These are phyloP conservation scores for Steinernema carpocapsae DNA, from an alignment of 2,888 invertebrate species.

Conservation along the genomic window DNA sequence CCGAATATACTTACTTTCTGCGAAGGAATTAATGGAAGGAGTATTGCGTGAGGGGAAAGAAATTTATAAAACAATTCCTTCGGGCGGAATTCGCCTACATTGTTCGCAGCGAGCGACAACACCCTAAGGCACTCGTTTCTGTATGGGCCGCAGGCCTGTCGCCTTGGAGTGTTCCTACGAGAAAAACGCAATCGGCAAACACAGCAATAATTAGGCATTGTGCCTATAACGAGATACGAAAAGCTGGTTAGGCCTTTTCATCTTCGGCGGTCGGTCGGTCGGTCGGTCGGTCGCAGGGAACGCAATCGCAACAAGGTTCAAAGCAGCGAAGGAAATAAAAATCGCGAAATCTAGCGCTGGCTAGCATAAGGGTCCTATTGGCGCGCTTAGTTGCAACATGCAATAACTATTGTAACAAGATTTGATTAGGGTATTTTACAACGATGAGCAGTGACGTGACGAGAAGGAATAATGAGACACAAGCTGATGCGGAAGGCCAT, in stretches of 20 bases:
- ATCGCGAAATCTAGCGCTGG: slow-evolving; percentile 22
- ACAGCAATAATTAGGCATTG: not conserved
- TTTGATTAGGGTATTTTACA: slow-evolving; percentile 30
- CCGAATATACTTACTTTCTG: slow-evolving; percentile 30
- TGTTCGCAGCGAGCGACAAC: no score
- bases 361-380: not conserved
- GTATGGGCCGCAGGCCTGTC: no score
- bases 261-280: slow-evolving; percentile 4
- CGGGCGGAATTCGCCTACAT: slow-evolving; percentile 1
- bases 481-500: slow-evolving; percentile 31
- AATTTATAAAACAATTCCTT: slow-evolving; percentile 12
- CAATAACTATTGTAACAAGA: slow-evolving; percentile 30
- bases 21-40: slow-evolving; percentile 29
- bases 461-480: slow-evolving; percentile 33
- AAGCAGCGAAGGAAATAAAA: not conserved
- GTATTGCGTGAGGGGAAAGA: slow-evolving; percentile 13
- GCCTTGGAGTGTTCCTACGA: no score
- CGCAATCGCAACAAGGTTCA: not conserved
- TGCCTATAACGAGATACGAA: not conserved
- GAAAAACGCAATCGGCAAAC: not conserved
- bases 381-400: slow-evolving; percentile 21
- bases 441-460: slow-evolving; percentile 28
- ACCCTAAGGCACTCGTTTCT: no score
- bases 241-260: slow-evolving; percentile 1
- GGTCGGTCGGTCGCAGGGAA: no score